Conservation (phyloP, 1,140 invertebrate genomes). For the Oreohelix idahoensis region DNA sequence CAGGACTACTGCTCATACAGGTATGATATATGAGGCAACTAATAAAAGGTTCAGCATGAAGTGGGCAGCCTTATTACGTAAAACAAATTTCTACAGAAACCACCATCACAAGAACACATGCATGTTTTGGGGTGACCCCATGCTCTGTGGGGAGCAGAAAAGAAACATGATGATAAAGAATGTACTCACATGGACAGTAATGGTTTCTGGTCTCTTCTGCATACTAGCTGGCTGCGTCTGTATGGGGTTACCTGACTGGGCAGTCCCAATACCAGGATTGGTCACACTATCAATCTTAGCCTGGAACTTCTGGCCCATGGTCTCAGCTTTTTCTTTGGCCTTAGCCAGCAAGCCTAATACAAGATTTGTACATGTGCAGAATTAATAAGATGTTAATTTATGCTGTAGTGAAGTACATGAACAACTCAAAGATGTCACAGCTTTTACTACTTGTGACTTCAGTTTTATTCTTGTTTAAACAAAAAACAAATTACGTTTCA, state of each 20-base stretch:
- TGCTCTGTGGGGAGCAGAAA: too few species aligned
- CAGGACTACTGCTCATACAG: too few species aligned
- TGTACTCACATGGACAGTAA: slow-evolving; percentile 14
- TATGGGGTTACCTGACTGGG: slow-evolving; percentile 38
- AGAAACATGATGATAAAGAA: not conserved
- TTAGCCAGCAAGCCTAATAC: slow-evolving; percentile 88
- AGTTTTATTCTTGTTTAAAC: too few species aligned
- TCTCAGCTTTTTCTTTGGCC: slow-evolving; percentile 96
- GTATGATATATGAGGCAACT: too few species aligned
- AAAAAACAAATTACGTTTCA: too few species aligned
- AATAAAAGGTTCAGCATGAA: too few species aligned
- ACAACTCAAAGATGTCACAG: not conserved
- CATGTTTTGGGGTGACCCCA: too few species aligned
- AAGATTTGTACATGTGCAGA: not conserved
- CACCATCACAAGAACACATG: too few species aligned
- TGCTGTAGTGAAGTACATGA: not conserved
- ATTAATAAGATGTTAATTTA: not conserved
- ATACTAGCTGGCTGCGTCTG: slow-evolving; percentile 31
- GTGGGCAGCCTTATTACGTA: too few species aligned
- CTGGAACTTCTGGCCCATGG: slow-evolving; percentile 92
- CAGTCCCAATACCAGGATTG: slow-evolving; percentile 59
- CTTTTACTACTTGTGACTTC: too few species aligned
- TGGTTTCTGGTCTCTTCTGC: slow-evolving; percentile 21
- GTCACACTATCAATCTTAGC: slow-evolving; percentile 83
- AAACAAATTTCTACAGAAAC: too few species aligned